Percentiles rank a stretch among this genome's conserved stretches.
Evolutionary conservation across 2,888 invertebrate genomes (phyloP).

Genomic region (Pollenia labialis): DNA sequence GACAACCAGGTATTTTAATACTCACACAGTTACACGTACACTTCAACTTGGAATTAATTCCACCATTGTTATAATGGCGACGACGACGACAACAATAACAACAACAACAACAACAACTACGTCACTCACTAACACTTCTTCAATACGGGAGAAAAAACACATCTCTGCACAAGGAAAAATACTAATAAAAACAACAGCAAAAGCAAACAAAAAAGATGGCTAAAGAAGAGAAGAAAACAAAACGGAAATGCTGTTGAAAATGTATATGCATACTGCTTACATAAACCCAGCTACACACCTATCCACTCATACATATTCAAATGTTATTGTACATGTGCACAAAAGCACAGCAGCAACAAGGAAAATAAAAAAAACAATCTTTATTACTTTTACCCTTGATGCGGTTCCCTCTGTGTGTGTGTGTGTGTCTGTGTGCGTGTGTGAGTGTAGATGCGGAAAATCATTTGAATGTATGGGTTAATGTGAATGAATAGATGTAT

Average conservation of each 20-base stretch:
- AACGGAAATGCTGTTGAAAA: constrained; percentile 72
- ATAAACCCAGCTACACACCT: not conserved
- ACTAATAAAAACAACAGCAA: constrained; percentile 23
- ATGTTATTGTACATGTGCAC: constrained; percentile 13
- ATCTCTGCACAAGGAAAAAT: constrained; percentile 54
- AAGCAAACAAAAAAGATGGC: constrained; percentile 22
- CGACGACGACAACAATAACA: constrained; percentile 28
- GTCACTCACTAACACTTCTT: constrained; percentile 36
- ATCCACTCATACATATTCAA: constrained; percentile 9
- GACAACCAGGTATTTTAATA: constrained; percentile 37
- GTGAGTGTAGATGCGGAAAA: constrained; percentile 63
- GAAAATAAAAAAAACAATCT: constrained; percentile 46
- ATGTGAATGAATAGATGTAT: constrained; percentile 50
- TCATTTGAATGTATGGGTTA: constrained; percentile 72
- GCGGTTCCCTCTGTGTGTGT: constrained; percentile 44
- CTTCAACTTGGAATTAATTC: not conserved
- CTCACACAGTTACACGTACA: not conserved
- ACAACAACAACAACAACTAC: constrained; percentile 30
- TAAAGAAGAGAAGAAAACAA: constrained; percentile 70
- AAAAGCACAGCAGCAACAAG: constrained; percentile 24
- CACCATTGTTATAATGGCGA: constrained; percentile 17
- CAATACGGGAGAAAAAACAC: constrained; percentile 13
- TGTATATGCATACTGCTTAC: constrained; percentile 64
- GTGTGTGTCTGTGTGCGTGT: constrained; percentile 14
- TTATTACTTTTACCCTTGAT: constrained; percentile 73